Evolutionary conservation across 2,888 invertebrate genomes (phyloP), one percentile per base, ranked within the genome.

Genomic region (Nysson spinosus): DNA sequence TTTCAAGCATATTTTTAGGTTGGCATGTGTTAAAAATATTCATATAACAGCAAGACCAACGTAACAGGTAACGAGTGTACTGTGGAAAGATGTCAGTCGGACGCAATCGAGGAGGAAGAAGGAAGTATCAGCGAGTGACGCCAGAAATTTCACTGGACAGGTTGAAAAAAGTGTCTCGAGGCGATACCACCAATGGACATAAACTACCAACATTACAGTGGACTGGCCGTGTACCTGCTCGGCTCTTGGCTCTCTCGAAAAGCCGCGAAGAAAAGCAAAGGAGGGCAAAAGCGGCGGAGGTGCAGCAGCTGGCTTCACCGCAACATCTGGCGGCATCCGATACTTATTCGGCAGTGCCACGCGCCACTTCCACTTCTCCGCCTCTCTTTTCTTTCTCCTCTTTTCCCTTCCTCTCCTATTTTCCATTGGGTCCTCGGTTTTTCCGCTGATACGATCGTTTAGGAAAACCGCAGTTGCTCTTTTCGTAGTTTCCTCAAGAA

Each of bases 301-400:
- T 49, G 72, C 73, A 62, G 78, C 85, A 80, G 83, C 81, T 83
- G 77, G 75, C 67, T 71, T 77, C 70, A 72, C 74, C 72, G 74
- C 73, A 81, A 81, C 83, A 82, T 83, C 83, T 81, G 82, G 81
- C 81, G 81, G 76, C 75, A 80, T 79, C 79, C 78, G 74, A 82
- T 78, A 77, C 78, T 76, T 77, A 81, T 79, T 74, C 75, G 77
- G 64, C 62, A 75, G 54, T 83, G 85, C 84, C 85, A 85, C 85
- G 85, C 85, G 85, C 85, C 85, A 78, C 73, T 76, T 78, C 78
- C 77, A 78, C 79, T 77, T 78, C 73, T 64, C 70, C 71, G 71
- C 65, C 72, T 65, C 61, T 55, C 69, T 44, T 71, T 56, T 69
- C 68, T 58, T 32, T 44, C 60, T 32, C 42, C 37, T 51, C 30